Base-by-base conservation (phyloP, 2,113 vertebrate genomes). In the Henicopernis longicauda region DNA sequence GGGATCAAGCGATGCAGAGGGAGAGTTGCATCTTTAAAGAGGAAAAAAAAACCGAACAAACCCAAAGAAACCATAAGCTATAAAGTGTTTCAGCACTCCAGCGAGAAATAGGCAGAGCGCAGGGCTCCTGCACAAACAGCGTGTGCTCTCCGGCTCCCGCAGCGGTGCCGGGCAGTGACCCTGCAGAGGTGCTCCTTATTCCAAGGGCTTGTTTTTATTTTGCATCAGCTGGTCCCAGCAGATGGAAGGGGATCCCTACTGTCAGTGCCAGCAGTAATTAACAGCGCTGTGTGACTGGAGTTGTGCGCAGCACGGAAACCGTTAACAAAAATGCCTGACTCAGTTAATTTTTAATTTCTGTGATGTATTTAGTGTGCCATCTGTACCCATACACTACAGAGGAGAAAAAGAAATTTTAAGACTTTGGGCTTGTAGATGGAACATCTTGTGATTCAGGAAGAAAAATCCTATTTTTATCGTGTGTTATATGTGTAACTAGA, bases 261-360 rank as follows among this genome's bases (percentile, higher is more conserved):
- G 80, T 50, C 94, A 61, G 59, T 71, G 74, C 92, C 96, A 76
- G 73, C 72, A 61, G 88, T 55, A 93, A 59, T 83, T 80, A 92
- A 83, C 71, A 72, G 88, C 32, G 55, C 69, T 47, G 55, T 69
- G 82, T 49, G 66, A 36, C 44, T 76, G 63, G 63, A 90, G 67
- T 44, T 78, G 55, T 9, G 55, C 27, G 50, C 71, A 21, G 92
- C 32, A 3, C 45, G 38, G 85, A 81, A 95, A 58, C 54, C 16
- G 70, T 88, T 66, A 77, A 90, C 34, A 49, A 47, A 91, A 92
- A 80, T 36, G 90, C 76, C 63, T 90, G 88, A 77, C 66, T 96
- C 92, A 66, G 95, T 93, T 94, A 79, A 80, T 94, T 93, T 96
- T 84, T 69, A 49, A 81, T 93, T 90, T 91, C 34, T 86, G 29